Evolutionary conservation across 2,113 vertebrate species (phyloP), one percentile per base, ranked within the genome.

Genomic region (Thalassoma bifasciatum): DNA sequence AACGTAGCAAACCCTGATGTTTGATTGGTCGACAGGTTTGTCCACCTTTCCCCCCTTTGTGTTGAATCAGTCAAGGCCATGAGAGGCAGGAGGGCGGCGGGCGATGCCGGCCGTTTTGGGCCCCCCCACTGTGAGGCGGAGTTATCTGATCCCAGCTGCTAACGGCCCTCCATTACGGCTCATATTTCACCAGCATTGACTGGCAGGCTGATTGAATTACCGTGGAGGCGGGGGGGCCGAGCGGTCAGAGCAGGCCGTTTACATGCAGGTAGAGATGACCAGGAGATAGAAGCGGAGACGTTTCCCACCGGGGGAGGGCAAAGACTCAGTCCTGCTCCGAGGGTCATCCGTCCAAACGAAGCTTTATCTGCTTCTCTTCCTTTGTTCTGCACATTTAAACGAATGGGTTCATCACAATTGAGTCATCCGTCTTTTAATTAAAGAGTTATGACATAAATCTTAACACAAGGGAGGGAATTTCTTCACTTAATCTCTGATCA

Each of bases 201-300:
- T 62, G 84, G 75, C 77, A 44, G 60, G 60, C 80, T 90, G 85
- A 91, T 87, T 87, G 63, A 83, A 91, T 89, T 85, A 88, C 79
- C 62, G 66, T 1, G n/a, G 51, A 13, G 73, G 44, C 3, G 6
- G 38, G 17, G 26, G 60, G 61, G 23, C 4, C 11, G 6, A n/a
- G 49, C 13, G 3, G 72, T 23, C 62, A 60, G 72, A 50, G 10
- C 42, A 57, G 50, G 42, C 23, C 37, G 9, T 76, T 72, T 68
- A 81, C 12, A 67, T 62, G 54, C 66, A 63, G 51, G 57, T 52
- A 3, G 40, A 54, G 73, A 40, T 5, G 49, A 62, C 36, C 68
- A 46, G 72, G 6, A 12, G 65, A 57, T 1, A 8, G 30, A 60
- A 10, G 23, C 49, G 40, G 63, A 63, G 61, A 26, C 59, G 30